phyloP scores from a whole-genome alignment of 2,797 vertebrate species.

The Scomberomorus guttatus region DNA sequence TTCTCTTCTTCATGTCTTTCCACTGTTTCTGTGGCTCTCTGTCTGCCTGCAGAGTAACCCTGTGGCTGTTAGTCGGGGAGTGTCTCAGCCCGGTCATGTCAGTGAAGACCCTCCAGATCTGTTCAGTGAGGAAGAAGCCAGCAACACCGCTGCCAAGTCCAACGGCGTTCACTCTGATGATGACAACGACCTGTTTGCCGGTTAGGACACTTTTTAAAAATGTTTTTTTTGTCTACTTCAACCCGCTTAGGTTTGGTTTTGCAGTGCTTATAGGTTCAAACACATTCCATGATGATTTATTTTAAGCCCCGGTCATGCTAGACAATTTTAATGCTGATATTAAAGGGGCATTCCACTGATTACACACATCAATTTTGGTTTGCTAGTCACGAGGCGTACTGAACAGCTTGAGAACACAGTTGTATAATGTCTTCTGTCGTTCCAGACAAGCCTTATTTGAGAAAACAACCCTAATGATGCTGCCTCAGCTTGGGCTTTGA shows the following conservation, averaged over 20 bases:
- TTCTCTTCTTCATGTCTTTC: too few species aligned
- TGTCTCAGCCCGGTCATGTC: constrained; percentile 63
- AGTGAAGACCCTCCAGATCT: constrained; percentile 68
- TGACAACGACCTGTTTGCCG: constrained; percentile 94
- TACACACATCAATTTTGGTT: background rate
- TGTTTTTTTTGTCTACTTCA: background rate
- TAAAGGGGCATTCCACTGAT: constrained; percentile 11
- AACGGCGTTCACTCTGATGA: constrained; percentile 92
- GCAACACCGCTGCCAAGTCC: constrained; percentile 71
- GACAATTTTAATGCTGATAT: background rate
- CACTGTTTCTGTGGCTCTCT: background rate
- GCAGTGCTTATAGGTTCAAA: background rate
- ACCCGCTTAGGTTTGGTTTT: background rate
- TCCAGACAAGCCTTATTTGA: too few species aligned
- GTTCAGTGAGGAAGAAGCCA: constrained; percentile 75
- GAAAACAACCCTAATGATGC: too few species aligned
- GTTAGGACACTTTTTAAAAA: constrained; percentile 66
- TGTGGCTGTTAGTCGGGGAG: constrained; percentile 68
- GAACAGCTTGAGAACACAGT: background rate
- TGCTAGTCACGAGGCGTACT: background rate
- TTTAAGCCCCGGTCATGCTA: background rate
- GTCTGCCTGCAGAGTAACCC: constrained; percentile 70
- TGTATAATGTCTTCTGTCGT: background rate
- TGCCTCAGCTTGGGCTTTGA: background rate
- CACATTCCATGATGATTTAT: background rate